A percentile compares a stretch with the other conserved stretches of the same genome.
Conservation (phyloP, 2,797 vertebrate species). For the Squalus acanthias region DNA sequence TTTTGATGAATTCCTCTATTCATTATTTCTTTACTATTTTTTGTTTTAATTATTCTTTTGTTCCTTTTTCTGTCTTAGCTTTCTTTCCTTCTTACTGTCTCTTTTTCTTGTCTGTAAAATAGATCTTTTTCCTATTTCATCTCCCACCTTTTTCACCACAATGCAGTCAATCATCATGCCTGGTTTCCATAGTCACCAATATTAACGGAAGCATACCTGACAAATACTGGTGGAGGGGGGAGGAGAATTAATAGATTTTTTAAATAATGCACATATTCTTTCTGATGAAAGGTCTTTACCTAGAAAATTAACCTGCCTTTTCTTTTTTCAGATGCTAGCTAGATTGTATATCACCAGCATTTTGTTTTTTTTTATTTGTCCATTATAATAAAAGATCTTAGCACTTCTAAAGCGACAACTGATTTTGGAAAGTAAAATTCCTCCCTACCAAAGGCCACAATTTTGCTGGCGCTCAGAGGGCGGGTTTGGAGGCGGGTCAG, state of each 20-base stretch:
- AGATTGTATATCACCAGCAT: neutral
- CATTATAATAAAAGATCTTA: neutral
- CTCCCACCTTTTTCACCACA: neutral
- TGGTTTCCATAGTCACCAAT: neutral
- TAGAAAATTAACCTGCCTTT: neutral
- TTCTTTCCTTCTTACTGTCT: neutral
- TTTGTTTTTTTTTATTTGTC: neutral
- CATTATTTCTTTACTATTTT: neutral
- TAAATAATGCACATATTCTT: neutral
- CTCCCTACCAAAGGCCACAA: neutral
- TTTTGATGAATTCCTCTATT: conserved; percentile 8
- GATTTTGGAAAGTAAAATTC: neutral
- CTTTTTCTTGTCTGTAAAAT: neutral
- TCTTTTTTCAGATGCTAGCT: neutral
- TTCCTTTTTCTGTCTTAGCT: neutral
- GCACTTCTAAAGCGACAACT: neutral
- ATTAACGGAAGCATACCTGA: neutral
- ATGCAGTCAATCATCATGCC: neutral
- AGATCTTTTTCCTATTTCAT: neutral
- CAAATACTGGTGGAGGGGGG: neutral
- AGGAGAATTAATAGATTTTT: neutral
- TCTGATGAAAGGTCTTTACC: neutral
- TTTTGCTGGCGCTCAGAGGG: too few relatives aligned
- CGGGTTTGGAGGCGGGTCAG: too few relatives aligned
- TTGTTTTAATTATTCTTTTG: neutral